Conservation (phyloP, 2,888 invertebrate species). For the Eretmocerus hayati region DNA sequence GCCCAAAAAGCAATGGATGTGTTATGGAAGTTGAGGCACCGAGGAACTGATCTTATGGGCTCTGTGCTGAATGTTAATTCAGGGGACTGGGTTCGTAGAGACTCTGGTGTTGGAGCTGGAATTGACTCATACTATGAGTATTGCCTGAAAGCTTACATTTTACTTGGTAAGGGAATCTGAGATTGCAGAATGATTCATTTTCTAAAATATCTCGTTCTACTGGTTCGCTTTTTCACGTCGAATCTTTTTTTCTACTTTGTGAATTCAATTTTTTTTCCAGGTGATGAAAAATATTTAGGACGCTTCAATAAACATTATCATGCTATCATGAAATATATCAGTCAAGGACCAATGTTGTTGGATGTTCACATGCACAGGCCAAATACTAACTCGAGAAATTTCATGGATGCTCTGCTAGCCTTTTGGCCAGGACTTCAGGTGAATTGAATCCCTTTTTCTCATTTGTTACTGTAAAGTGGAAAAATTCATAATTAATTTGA, state of each 20-base stretch:
- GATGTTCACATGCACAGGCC: slow-evolving; percentile 97
- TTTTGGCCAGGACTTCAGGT: slow-evolving; percentile 99
- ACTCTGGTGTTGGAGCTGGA: slow-evolving; percentile 97
- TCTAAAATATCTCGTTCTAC: neutral
- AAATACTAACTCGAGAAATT: slow-evolving; percentile 86
- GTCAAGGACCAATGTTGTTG: slow-evolving; percentile 87
- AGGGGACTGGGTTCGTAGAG: slow-evolving; percentile 94
- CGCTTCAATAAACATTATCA: slow-evolving; percentile 93
- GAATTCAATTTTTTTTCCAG: slow-evolving; percentile 26
- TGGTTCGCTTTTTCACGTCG: neutral
- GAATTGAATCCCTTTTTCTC: slow-evolving; percentile 9
- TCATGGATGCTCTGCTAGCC: slow-evolving; percentile 94
- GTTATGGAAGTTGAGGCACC: slow-evolving; percentile 89
- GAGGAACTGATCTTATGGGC: slow-evolving; percentile 89
- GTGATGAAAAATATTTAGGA: slow-evolving; percentile 87
- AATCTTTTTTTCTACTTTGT: slow-evolving; percentile 1
- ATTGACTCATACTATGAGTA: slow-evolving; percentile 99
- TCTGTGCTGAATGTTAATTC: slow-evolving; percentile 96
- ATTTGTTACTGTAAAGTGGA: neutral
- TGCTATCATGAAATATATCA: slow-evolving; percentile 95
- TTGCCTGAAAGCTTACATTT: slow-evolving; percentile 92
- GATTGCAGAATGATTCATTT: neutral
- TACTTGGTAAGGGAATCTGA: slow-evolving; percentile 55
- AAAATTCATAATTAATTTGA: slow-evolving; percentile 1
- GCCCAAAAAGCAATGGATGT: slow-evolving; percentile 95